These are phyloP conservation scores for Limnephilus rhombicus DNA, from an alignment of 2,888 invertebrate genomes.

Conservation along the genomic window DNA sequence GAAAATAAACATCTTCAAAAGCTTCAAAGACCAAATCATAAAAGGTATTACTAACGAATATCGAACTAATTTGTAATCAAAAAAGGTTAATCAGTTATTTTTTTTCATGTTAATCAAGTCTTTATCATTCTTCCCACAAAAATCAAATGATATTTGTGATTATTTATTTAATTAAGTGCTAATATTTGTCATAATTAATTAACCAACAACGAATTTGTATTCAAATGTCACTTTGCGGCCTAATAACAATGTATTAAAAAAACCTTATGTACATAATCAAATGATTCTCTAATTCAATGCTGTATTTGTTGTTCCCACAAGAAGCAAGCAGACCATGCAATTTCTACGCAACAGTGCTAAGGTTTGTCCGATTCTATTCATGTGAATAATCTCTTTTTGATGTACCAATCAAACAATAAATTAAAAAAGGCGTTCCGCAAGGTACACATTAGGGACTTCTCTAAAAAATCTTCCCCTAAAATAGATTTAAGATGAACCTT, in stretches of 20 bases:
- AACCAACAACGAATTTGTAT: not conserved
- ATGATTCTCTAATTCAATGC: not conserved
- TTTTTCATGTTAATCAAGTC: too few relatives aligned
- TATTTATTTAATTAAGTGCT: not conserved
- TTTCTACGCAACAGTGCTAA: not conserved
- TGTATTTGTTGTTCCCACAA: not conserved
- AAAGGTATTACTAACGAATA: not conserved
- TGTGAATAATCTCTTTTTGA: not conserved
- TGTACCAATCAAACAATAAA: not conserved
- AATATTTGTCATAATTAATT: not conserved
- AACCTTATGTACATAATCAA: not conserved
- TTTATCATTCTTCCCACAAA: not conserved
- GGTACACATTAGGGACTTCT: not conserved
- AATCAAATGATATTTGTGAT: not conserved
- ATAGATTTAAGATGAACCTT: not conserved
- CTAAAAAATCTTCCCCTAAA: not conserved
- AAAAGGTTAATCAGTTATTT: too few relatives aligned
- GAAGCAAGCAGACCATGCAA: not conserved
- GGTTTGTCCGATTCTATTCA: not conserved
- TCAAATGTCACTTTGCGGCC: not conserved
- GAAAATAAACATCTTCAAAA: not conserved
- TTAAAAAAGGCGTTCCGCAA: not conserved
- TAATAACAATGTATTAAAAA: not conserved
- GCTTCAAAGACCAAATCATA: not conserved
- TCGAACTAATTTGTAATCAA: not conserved